These are phyloP conservation scores for Heliconius hortense DNA, from an alignment of 2,888 invertebrate species.

Conservation along the genomic window DNA sequence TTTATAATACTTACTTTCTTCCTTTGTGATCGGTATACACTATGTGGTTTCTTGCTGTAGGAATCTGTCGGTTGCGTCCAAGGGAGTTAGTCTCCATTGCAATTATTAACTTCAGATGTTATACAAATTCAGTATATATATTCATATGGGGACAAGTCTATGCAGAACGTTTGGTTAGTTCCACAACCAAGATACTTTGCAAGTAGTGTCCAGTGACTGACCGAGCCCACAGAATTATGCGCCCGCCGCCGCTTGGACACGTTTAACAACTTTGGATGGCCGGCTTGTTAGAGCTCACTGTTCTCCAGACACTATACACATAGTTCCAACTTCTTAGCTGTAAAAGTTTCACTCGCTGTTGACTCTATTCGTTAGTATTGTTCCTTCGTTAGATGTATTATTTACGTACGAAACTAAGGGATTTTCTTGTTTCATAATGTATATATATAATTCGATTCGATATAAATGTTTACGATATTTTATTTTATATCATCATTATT, in stretches of 20 bases:
- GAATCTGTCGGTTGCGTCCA: slow-evolving; percentile 62
- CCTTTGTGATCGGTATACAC: slow-evolving; percentile 80
- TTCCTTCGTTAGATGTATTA: slow-evolving; percentile 51
- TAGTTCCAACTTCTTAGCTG: slow-evolving; percentile 74
- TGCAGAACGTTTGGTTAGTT: slow-evolving; percentile 34
- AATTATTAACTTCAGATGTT: slow-evolving; percentile 13
- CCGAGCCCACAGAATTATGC: slow-evolving; percentile 67
- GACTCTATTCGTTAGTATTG: slow-evolving; percentile 67
- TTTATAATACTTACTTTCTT: slow-evolving; percentile 70
- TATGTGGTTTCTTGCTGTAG: slow-evolving; percentile 76
- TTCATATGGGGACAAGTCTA: slow-evolving; percentile 17
- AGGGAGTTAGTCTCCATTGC: slow-evolving; percentile 70
- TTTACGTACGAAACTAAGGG: slow-evolving; percentile 13
- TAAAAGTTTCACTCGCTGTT: slow-evolving; percentile 71
- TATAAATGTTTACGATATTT: not conserved
- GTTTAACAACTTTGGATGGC: slow-evolving; percentile 75
- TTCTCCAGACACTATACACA: slow-evolving; percentile 69
- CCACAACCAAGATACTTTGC: slow-evolving; percentile 55
- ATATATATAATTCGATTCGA: not conserved
- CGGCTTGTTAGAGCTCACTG: slow-evolving; percentile 73
- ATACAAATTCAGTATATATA: slow-evolving; percentile 38
- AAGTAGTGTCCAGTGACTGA: slow-evolving; percentile 54
- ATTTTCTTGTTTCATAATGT: not conserved
- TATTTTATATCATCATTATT: not conserved
- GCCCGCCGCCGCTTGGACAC: slow-evolving; percentile 52